phyloP scores from a whole-genome alignment of 2,888 invertebrate genomes.

The Marasmarcha lunaedactyla region DNA sequence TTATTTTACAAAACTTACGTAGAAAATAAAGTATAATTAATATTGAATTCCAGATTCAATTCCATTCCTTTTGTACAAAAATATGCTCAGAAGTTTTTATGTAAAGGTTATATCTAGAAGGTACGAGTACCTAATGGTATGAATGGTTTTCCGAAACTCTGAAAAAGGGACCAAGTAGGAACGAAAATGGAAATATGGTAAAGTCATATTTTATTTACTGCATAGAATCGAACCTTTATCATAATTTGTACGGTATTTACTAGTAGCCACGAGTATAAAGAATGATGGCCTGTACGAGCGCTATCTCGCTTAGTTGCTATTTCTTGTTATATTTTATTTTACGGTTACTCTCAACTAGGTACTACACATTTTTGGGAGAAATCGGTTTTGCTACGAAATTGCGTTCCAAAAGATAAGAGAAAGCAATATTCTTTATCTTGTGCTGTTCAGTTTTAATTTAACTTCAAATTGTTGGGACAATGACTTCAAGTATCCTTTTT shows the following conservation, averaged over 20 bases:
- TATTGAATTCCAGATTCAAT: too few species aligned
- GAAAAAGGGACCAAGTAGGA: slow-evolving; percentile 58
- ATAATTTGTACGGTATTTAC: slow-evolving; percentile 56
- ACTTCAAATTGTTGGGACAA: too few species aligned
- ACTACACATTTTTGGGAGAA: slow-evolving; percentile 11
- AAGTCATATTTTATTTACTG: slow-evolving; percentile 70
- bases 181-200: slow-evolving; percentile 65
- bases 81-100: slow-evolving; percentile 61
- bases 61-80: too few species aligned
- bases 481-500: too few species aligned
- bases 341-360: slow-evolving; percentile 24
- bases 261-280: slow-evolving; percentile 26
- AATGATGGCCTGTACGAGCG: slow-evolving; percentile 30
- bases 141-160: slow-evolving; percentile 27
- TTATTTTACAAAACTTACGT: too few species aligned
- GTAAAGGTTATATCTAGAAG: slow-evolving; percentile 64
- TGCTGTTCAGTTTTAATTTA: too few species aligned
- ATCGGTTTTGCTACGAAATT: too few species aligned
- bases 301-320: slow-evolving; percentile 16
- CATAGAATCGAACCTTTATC: slow-evolving; percentile 68
- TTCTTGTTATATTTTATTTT: slow-evolving; percentile 31
- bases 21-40: too few species aligned
- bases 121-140: slow-evolving; percentile 61
- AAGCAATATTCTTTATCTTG: too few species aligned
- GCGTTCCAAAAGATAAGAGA: too few species aligned